Evolutionary conservation across 2,888 invertebrate species (phyloP).

Genomic region (Parasteatoda lunata): DNA sequence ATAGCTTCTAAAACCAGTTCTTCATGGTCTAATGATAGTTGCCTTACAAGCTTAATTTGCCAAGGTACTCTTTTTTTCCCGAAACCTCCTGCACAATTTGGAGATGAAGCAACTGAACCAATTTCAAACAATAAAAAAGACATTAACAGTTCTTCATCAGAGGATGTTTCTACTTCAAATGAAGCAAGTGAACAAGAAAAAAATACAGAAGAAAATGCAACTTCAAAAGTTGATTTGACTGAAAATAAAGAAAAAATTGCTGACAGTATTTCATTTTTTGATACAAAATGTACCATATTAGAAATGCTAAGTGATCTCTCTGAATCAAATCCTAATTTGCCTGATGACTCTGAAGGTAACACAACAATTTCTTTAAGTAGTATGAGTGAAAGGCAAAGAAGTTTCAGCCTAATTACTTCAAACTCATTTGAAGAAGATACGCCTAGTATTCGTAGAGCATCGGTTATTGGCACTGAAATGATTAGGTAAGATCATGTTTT

Average conservation of each 20-base stretch:
- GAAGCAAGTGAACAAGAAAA: background rate
- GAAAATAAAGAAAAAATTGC: conserved; percentile 20
- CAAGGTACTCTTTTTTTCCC: conserved; percentile 71
- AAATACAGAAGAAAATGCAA: background rate
- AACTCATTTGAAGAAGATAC: conserved; percentile 67
- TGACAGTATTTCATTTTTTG: conserved; percentile 67
- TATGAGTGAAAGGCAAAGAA: conserved; percentile 46
- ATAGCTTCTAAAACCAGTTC: conserved; percentile 33
- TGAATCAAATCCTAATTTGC: conserved; percentile 37
- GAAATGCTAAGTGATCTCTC: conserved; percentile 70
- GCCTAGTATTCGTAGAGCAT: conserved; percentile 68
- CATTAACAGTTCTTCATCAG: background rate
- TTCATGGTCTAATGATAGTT: conserved; percentile 60
- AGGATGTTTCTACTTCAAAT: background rate
- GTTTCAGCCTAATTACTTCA: conserved; percentile 35
- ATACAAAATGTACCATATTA: conserved; percentile 71
- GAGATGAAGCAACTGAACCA: conserved; percentile 51
- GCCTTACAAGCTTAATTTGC: conserved; percentile 66
- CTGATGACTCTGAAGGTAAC: conserved; percentile 27
- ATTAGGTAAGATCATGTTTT: conserved; percentile 68
- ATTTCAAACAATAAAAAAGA: conserved; percentile 4
- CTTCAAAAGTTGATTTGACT: conserved; percentile 11
- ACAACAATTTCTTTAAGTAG: conserved; percentile 12
- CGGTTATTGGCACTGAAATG: conserved; percentile 72
- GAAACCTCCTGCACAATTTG: conserved; percentile 70